Percentiles rank a stretch among this genome's conserved stretches.
phyloP scores from a whole-genome alignment of 2,113 vertebrate species.

The Phaetusa simplex region DNA sequence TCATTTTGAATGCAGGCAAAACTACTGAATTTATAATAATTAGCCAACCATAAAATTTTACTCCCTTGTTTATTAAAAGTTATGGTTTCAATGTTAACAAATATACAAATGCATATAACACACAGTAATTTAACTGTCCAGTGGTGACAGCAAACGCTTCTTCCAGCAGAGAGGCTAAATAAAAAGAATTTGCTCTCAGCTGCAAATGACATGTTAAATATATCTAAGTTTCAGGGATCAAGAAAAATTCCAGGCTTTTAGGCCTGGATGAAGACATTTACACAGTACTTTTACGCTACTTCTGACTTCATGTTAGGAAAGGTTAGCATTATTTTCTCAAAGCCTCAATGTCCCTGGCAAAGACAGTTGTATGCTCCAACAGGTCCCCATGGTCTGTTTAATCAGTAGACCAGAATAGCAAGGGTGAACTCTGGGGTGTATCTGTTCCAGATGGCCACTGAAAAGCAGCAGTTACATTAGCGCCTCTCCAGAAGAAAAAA shows the following conservation, averaged over 20 bases:
- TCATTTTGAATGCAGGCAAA: background rate
- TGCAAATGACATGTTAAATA: background rate
- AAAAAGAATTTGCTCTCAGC: background rate
- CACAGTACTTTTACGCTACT: background rate
- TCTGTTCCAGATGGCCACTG: background rate
- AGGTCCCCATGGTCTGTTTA: background rate
- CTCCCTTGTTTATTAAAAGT: background rate
- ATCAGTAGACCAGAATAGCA: background rate
- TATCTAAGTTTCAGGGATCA: background rate
- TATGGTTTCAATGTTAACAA: background rate
- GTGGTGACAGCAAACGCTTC: background rate
- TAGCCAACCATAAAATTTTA: background rate
- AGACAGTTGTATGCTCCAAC: background rate
- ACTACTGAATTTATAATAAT: background rate
- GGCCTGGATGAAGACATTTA: background rate
- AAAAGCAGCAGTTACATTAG: background rate
- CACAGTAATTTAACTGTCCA: background rate
- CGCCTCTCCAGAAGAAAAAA: background rate
- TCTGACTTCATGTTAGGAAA: background rate
- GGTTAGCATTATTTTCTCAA: background rate
- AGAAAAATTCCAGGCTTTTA: background rate
- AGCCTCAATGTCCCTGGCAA: background rate
- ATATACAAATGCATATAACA: background rate
- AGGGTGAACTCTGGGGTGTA: background rate
- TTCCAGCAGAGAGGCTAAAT: background rate